Evolutionary conservation across 1,140 invertebrate species (phyloP).

Genomic region (Maniola jurtina): DNA sequence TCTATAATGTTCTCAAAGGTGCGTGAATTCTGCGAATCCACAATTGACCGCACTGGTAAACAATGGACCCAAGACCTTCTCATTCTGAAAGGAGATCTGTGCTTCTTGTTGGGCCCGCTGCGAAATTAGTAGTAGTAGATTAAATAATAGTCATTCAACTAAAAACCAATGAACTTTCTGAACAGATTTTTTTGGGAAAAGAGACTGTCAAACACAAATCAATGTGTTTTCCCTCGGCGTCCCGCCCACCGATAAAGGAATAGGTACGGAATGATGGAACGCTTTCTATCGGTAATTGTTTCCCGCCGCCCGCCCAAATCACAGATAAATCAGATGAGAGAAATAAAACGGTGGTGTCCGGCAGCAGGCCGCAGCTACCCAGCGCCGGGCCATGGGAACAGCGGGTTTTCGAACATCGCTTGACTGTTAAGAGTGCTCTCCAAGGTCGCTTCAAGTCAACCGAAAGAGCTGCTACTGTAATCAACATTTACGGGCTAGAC

Average conservation of each 20-base stretch:
- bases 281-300: slow-evolving; percentile 52
- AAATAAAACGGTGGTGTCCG: slow-evolving; percentile 41
- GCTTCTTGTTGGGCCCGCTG: too few relatives aligned
- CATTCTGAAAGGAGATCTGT: too few relatives aligned
- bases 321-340: slow-evolving; percentile 52
- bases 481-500: too few relatives aligned
- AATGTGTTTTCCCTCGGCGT: slow-evolving; percentile 11
- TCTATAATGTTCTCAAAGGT: too few relatives aligned
- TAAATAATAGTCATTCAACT: too few relatives aligned
- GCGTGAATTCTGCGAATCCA: too few relatives aligned
- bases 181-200: neutral
- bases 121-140: too few relatives aligned
- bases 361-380: slow-evolving; percentile 20
- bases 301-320: slow-evolving; percentile 43
- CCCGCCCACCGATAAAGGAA: slow-evolving; percentile 14
- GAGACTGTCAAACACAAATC: slow-evolving; percentile 14
- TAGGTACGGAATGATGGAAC: slow-evolving; percentile 33
- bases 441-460: too few relatives aligned
- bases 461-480: too few relatives aligned
- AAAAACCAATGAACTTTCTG: neutral
- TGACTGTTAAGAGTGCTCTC: too few relatives aligned
- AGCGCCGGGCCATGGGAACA: slow-evolving; percentile 1
- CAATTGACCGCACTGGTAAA: too few relatives aligned
- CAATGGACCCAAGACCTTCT: too few relatives aligned
- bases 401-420: neutral